Conservation (phyloP, 2,113 vertebrate species). For the Eulacestoma nigropectus region DNA sequence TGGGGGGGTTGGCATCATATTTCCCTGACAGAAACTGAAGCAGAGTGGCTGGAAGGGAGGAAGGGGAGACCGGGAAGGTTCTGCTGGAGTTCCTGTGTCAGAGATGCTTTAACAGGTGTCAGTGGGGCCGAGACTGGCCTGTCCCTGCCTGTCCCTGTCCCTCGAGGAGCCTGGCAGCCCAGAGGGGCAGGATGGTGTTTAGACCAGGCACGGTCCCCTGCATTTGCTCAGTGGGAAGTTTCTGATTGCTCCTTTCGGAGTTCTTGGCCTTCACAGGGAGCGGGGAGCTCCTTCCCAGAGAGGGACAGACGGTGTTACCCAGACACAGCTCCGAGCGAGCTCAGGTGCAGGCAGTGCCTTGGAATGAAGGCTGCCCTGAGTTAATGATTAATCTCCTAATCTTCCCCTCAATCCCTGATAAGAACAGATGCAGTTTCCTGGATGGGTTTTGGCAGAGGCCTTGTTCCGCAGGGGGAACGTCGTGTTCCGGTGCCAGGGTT, state of each 20-base stretch:
- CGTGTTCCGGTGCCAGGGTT: fast-evolving
- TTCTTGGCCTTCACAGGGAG: not conserved
- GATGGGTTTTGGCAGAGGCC: not conserved
- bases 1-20: not conserved
- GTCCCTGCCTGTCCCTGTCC: not conserved
- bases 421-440: not conserved
- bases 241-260: not conserved
- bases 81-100: not conserved
- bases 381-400: not conserved
- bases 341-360: fast-evolving
- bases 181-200: not conserved
- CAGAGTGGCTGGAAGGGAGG: not conserved
- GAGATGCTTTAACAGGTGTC: not conserved
- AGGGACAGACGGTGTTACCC: fast-evolving
- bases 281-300: not conserved
- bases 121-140: fast-evolving
- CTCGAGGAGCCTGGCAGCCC: not conserved
- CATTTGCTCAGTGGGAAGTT: not conserved
- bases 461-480: fast-evolving
- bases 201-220: not conserved
- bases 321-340: fast-evolving
- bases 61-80: not conserved
- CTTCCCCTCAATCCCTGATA: not conserved
- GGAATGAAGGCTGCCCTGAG: not conserved
- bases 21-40: not conserved